phyloP scores from a whole-genome alignment of 2,888 invertebrate species.

The Ditula angustiorana region DNA sequence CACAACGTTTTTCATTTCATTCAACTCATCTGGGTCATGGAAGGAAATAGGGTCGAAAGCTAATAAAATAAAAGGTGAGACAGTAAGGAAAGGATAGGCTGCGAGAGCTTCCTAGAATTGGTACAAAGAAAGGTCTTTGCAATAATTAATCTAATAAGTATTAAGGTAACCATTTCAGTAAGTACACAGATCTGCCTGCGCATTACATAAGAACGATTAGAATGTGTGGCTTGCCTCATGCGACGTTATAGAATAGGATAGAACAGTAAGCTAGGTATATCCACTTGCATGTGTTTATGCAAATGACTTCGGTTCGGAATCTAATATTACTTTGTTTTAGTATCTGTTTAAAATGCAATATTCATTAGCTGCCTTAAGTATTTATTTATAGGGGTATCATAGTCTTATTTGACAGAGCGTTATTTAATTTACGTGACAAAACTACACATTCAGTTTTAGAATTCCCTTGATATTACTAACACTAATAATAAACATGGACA shows the following conservation, averaged over 20 bases:
- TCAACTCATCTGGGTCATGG: neutral
- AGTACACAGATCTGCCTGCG: slow-evolving; percentile 5
- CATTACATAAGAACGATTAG: slow-evolving; percentile 27
- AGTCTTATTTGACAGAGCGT: neutral
- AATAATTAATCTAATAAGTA: neutral
- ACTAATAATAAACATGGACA: too few species aligned
- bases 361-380: slow-evolving; percentile 11
- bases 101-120: neutral
- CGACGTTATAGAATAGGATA: neutral
- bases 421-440: neutral
- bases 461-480: too few species aligned
- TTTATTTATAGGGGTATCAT: neutral
- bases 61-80: slow-evolving; percentile 3
- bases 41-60: neutral
- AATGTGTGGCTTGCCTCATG: slow-evolving; percentile 24
- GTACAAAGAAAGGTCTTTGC: neutral
- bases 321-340: slow-evolving; percentile 12
- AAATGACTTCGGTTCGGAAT: slow-evolving; percentile 7
- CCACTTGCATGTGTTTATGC: slow-evolving; percentile 7
- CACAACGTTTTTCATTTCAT: neutral
- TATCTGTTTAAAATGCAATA: neutral
- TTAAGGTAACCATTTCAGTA: neutral
- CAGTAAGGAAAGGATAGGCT: neutral
- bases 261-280: neutral
- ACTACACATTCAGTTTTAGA: neutral